A percentile compares a stretch with the other conserved stretches of the same genome.
Conservation (phyloP, 2,113 vertebrate species). For the Anguilla rostrata region DNA sequence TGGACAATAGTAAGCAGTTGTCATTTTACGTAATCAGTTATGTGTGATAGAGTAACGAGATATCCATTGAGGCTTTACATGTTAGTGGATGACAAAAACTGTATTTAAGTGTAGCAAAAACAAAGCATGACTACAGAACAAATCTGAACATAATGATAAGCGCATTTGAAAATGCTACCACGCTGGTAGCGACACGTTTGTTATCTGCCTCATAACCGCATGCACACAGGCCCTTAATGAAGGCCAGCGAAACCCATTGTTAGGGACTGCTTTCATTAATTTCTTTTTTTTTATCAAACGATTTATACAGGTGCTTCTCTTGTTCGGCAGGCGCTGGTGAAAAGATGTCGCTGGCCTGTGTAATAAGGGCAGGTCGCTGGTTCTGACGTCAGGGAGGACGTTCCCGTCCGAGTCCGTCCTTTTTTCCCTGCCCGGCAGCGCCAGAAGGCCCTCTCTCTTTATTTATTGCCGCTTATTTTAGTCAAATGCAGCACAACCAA, state of each 20-base stretch:
- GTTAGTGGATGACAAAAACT: background rate
- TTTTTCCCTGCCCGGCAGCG: background rate
- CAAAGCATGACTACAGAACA: background rate
- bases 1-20: too few relatives aligned
- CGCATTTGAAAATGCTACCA: background rate
- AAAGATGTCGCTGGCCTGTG: background rate
- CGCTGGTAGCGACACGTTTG: background rate
- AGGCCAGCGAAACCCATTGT: background rate
- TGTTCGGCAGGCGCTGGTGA: background rate
- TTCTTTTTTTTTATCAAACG: background rate
- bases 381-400: background rate
- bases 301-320: background rate
- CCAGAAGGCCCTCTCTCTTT: background rate
- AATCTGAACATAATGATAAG: background rate
- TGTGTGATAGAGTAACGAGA: too few relatives aligned
- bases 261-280: background rate
- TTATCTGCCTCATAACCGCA: background rate
- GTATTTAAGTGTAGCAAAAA: background rate
- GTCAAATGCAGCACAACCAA: background rate
- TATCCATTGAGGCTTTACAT: too few relatives aligned
- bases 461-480: background rate
- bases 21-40: too few relatives aligned
- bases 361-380: background rate
- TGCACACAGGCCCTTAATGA: background rate
- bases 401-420: background rate